Conservation (phyloP, 1,140 invertebrate species). For the Scaptomyza hsui region DNA sequence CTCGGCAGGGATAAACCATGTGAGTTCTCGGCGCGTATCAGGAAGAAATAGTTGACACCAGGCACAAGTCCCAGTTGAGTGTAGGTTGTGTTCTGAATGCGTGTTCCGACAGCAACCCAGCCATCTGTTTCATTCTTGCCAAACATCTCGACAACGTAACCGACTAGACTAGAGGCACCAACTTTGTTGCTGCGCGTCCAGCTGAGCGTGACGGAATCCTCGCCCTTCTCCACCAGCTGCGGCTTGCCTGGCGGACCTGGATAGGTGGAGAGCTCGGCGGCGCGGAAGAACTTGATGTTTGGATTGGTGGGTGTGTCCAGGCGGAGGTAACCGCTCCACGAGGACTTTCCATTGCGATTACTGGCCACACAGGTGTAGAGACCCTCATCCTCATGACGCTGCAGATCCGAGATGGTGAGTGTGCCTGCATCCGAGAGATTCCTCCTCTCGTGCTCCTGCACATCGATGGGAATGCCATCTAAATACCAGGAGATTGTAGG, state of each 20-base stretch:
- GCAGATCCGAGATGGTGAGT: conserved; percentile 90
- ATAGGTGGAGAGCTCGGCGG: conserved; percentile 89
- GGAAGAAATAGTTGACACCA: conserved; percentile 92
- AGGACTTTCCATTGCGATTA: conserved; percentile 92
- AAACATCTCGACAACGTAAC: conserved; percentile 91
- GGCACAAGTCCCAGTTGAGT: conserved; percentile 88
- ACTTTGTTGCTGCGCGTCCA: conserved; percentile 92
- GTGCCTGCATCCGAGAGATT: conserved; percentile 89
- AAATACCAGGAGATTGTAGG: conserved; percentile 94
- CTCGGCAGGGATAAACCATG: conserved; percentile 91
- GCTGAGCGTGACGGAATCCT: conserved; percentile 90
- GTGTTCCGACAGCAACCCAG: conserved; percentile 87
- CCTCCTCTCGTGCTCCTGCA: conserved; percentile 86
- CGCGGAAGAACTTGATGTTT: conserved; percentile 92
- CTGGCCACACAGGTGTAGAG: conserved; percentile 93
- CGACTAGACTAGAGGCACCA: conserved; percentile 91
- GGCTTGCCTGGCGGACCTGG: conserved; percentile 92
- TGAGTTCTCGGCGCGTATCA: conserved; percentile 93
- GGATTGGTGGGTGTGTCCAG: conserved; percentile 93
- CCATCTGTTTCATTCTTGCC: conserved; percentile 85
- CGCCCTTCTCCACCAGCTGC: conserved; percentile 89
- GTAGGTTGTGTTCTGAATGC: conserved; percentile 87
- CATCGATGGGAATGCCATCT: conserved; percentile 89
- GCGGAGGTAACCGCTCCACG: conserved; percentile 91
- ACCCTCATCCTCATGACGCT: conserved; percentile 89